Evolutionary conservation across 2,888 invertebrate species (phyloP).

Genomic region (Cosmia pyralina): DNA sequence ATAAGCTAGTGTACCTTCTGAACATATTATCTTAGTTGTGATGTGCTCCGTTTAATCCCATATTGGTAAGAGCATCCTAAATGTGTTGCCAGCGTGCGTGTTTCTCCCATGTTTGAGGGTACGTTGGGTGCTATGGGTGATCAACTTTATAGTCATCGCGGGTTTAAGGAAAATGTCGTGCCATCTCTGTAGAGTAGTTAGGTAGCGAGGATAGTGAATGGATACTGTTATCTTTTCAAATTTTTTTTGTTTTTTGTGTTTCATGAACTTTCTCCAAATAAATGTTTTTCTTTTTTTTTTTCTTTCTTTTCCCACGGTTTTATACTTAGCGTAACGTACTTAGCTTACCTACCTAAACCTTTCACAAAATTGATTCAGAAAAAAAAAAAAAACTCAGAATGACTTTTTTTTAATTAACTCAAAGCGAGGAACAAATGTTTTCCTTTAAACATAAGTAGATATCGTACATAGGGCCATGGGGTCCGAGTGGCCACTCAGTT

Average conservation of each 20-base stretch:
- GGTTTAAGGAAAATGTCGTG: constrained; percentile 45
- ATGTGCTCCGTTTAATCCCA: constrained; percentile 35
- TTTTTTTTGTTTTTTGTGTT: no score
- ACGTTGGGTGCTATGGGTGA: constrained; percentile 23
- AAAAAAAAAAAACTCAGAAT: neutral
- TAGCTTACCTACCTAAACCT: no score
- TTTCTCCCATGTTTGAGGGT: constrained; percentile 39
- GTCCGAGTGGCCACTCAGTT: no score
- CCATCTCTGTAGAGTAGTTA: constrained; percentile 22
- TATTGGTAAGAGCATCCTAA: constrained; percentile 30
- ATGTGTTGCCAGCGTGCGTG: constrained; percentile 45
- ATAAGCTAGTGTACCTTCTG: constrained; percentile 30
- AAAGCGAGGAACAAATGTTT: neutral
- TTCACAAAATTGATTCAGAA: constrained; percentile 1
- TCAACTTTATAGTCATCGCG: constrained; percentile 42
- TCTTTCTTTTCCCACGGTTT: neutral
- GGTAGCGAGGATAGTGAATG: constrained; percentile 16
- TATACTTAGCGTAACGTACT: no score
- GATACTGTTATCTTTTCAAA: constrained; percentile 33
- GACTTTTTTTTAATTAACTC: neutral
- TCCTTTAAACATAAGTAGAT: neutral
- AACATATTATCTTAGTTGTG: neutral
- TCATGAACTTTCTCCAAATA: no score
- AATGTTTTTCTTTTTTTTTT: no score
- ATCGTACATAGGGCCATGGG: no score